Base-by-base conservation (phyloP, 2,113 vertebrate genomes). In the Corythaixoides concolor region DNA sequence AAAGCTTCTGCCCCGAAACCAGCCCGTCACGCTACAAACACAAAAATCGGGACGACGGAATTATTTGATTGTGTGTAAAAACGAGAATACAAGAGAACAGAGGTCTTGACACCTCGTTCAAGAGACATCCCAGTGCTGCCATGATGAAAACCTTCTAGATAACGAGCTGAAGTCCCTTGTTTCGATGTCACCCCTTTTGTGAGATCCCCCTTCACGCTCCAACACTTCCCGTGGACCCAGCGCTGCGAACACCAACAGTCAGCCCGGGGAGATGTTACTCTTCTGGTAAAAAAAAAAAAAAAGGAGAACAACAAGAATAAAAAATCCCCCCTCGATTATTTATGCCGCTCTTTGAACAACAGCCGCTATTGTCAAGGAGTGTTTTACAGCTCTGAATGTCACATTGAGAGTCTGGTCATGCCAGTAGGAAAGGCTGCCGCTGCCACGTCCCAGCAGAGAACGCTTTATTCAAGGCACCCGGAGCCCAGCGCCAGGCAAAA, bases 381-480 rank as follows among this genome's bases (percentile, higher is more conserved):
- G 79, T 85, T 93, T 94, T 80, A 88, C 89, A 95, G 90, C 91
- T 77, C 94, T 92, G 88, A 95, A 95, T 86, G 95, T 92, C 92
- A 88, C 96, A 95, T 95, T 96, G 94, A 90, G 90, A 97, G 96
- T 95, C 95, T 70, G 92, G 79, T 93, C 96, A 94, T 93, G 96
- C 90, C 88, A 82, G 75, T 16, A 85, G 85, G 89, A 85, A 93
- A 94, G 88, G 45, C 96, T 94, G 95, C 59, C 3, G 20, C 93
- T 92, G 93, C 88, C 94, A 93, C n/a, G 8, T 26, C 94, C 95
- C 91, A 21, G 90, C 63, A 93, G 13, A 85, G 80, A 90, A 72
- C 2, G 24, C 55, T 92, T 73, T 90, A 69, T 86, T 94, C 79
- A 76, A 73, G 53, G 81, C 73, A 3, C 80, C 53, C 63, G 0